Evolutionary conservation across 2,888 invertebrate species (phyloP).

Genomic region (Temnothorax ravouxi): DNA sequence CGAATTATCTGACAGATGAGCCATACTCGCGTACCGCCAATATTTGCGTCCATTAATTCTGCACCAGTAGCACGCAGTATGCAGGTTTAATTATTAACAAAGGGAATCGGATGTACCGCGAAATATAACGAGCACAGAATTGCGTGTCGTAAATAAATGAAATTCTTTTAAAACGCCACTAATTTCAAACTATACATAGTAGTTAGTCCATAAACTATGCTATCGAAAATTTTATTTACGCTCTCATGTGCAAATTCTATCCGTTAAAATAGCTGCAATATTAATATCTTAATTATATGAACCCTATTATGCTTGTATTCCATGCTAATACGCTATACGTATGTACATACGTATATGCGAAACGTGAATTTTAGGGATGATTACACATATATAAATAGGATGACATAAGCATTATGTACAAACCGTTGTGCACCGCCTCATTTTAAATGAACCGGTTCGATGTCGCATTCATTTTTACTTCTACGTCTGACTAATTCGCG

Average conservation of each 20-base stretch:
- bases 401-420: background rate
- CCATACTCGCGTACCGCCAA: constrained; percentile 14
- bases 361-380: constrained; percentile 32
- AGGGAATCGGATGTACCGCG: constrained; percentile 6
- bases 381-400: constrained; percentile 23
- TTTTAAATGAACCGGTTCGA: constrained; percentile 14
- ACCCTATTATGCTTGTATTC: background rate
- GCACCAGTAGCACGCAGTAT: background rate
- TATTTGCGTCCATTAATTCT: constrained; percentile 50
- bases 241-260: background rate
- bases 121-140: constrained; percentile 27
- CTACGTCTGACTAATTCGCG: constrained; percentile 53
- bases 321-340: constrained; percentile 30
- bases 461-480: constrained; percentile 16
- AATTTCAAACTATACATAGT: constrained; percentile 9
- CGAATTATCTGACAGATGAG: constrained; percentile 45
- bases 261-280: constrained; percentile 23
- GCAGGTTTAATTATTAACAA: constrained; percentile 35
- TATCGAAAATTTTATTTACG: constrained; percentile 31
- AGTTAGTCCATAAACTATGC: background rate
- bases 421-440: background rate
- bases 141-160: constrained; percentile 24
- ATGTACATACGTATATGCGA: constrained; percentile 16
- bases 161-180: constrained; percentile 4
- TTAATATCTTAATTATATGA: constrained; percentile 29